Evolutionary conservation across 1,140 invertebrate species (phyloP).

Genomic region (Eriosoma lanigerum): DNA sequence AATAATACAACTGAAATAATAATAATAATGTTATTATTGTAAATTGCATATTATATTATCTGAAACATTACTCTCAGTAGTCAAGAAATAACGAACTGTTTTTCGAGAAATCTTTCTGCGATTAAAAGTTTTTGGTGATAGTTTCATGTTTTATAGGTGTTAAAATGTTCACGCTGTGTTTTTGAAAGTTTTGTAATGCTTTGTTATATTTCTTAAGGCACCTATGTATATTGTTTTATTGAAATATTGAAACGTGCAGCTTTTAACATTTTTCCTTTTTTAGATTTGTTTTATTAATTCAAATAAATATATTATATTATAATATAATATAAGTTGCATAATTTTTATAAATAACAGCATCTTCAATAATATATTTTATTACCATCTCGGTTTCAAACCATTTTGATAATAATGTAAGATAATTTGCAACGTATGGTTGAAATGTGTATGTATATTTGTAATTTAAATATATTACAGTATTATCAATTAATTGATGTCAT

Average conservation of each 20-base stretch:
- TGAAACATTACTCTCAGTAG: background rate
- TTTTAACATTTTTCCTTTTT: background rate
- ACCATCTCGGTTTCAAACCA: no score
- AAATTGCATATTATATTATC: background rate
- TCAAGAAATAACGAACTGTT: background rate
- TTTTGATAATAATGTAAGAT: no score
- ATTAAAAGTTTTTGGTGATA: background rate
- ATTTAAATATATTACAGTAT: no score
- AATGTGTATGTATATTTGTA: no score
- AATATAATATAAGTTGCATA: no score
- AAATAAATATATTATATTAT: no score
- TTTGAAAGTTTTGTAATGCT: slow-evolving; percentile 23
- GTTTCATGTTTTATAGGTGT: slow-evolving; percentile 15
- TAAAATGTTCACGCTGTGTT: slow-evolving; percentile 30
- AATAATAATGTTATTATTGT: background rate
- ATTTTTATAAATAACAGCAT: no score
- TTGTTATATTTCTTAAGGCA: background rate
- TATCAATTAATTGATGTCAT: no score
- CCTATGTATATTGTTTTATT: slow-evolving; percentile 2
- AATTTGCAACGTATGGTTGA: no score
- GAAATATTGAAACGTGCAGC: slow-evolving; percentile 18
- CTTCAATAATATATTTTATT: no score
- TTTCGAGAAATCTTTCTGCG: slow-evolving; percentile 18
- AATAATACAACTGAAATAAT: background rate
- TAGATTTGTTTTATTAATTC: no score